Conservation (phyloP, 2,797 vertebrate genomes). For the Falco peregrinus region DNA sequence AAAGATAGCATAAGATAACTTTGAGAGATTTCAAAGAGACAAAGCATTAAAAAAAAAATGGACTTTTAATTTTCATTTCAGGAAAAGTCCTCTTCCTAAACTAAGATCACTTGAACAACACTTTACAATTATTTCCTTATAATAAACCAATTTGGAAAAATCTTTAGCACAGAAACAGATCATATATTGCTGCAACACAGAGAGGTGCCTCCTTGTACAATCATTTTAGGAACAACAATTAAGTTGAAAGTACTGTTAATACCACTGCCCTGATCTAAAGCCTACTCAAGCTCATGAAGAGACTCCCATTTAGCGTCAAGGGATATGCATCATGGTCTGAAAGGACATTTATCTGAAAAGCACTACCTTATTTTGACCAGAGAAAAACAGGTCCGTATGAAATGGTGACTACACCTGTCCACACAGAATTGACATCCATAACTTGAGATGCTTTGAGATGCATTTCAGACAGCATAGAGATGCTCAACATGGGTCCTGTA, state of each 20-base stretch:
- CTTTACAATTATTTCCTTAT: not conserved
- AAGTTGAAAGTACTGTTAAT: not conserved
- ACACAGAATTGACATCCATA: not conserved
- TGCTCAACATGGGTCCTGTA: not conserved
- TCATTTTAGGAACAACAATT: not conserved
- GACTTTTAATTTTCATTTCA: not conserved
- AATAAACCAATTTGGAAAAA: not conserved
- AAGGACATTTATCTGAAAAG: not conserved
- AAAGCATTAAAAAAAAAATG: not conserved
- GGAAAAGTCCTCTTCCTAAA: not conserved
- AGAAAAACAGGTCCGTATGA: rapidly evolving
- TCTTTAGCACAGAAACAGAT: not conserved
- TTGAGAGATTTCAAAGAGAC: not conserved
- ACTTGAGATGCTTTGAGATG: not conserved
- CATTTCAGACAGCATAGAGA: not conserved
- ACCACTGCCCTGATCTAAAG: not conserved
- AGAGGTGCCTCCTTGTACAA: not conserved
- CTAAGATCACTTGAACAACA: not conserved
- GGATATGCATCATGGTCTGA: not conserved
- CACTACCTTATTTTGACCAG: not conserved
- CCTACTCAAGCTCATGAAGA: not conserved
- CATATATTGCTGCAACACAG: not conserved
- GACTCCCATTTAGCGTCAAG: not conserved
- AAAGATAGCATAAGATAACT: not conserved
- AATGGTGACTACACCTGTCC: not conserved